phyloP scores from a whole-genome alignment of 35 echinoderm and acorn worm species.

The Strongylocentrotus purpuratus region DNA sequence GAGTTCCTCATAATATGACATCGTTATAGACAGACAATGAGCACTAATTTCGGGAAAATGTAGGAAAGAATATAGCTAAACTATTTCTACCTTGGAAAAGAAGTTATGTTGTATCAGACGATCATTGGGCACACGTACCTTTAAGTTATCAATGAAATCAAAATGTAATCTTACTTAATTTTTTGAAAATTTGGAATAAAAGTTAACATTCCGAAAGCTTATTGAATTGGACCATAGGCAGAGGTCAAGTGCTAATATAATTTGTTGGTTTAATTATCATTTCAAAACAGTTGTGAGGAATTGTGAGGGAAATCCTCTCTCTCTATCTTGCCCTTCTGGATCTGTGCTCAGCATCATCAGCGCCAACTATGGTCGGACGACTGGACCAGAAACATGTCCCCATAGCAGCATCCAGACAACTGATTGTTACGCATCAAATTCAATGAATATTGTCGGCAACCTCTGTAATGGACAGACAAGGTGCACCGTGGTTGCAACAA shows the following conservation, averaged over 20 bases:
- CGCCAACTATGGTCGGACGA: conserved; percentile 19
- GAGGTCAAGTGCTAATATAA: not conserved
- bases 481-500: conserved; percentile 30
- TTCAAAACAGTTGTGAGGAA: not conserved
- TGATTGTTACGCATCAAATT: not conserved
- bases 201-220: not conserved
- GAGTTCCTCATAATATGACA: no score
- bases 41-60: no score
- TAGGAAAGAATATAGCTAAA: no score
- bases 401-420: not conserved
- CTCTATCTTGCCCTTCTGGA: not conserved
- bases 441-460: not conserved
- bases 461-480: conserved; percentile 31
- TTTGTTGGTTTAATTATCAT: not conserved
- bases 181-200: not conserved
- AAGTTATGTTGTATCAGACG: no score
- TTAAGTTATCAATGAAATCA: no score
- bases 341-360: not conserved
- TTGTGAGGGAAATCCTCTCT: not conserved
- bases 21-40: no score
- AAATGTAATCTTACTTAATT: not conserved
- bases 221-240: not conserved
- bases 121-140: not conserved
- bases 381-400: not conserved
- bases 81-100: not conserved